Evolutionary conservation across 2,888 invertebrate genomes (phyloP).

Genomic region (Drosophila siamana): DNA sequence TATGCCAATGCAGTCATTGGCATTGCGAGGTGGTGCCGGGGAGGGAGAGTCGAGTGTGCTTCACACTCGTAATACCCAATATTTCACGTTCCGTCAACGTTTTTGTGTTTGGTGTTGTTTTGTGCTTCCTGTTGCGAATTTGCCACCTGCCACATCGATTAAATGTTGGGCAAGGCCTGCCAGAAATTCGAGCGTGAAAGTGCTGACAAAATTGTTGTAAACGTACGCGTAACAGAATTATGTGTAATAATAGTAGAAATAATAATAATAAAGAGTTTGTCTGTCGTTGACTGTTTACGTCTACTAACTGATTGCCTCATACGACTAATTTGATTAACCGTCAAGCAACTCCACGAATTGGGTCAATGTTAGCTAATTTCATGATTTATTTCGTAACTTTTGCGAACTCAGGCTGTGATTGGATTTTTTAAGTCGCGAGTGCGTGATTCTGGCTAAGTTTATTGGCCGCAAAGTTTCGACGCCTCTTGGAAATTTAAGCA

Average conservation of each 20-base stretch:
- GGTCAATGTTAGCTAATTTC: slow-evolving; percentile 68
- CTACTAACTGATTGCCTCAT: slow-evolving; percentile 14
- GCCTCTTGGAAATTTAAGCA: slow-evolving; percentile 4
- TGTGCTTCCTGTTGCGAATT: slow-evolving; percentile 75
- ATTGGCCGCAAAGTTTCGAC: slow-evolving; percentile 13
- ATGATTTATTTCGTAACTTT: slow-evolving; percentile 23
- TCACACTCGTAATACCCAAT: slow-evolving; percentile 12
- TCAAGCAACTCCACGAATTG: slow-evolving; percentile 32
- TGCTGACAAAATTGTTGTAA: slow-evolving; percentile 46
- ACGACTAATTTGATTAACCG: slow-evolving; percentile 62
- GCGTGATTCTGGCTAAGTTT: slow-evolving; percentile 26
- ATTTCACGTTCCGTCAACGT: slow-evolving; percentile 47
- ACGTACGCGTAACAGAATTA: slow-evolving; percentile 23
- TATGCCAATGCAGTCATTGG: slow-evolving; percentile 48
- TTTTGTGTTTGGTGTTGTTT: slow-evolving; percentile 16
- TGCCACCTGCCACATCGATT: slow-evolving; percentile 56
- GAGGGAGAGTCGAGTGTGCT: neutral
- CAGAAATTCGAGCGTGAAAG: slow-evolving; percentile 66
- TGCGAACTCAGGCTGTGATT: neutral
- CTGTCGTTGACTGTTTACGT: too few relatives aligned
- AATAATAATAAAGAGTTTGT: slow-evolving; percentile 18
- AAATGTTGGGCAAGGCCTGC: slow-evolving; percentile 72
- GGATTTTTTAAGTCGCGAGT: slow-evolving; percentile 8
- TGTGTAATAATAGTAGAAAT: slow-evolving; percentile 7
- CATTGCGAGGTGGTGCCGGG: neutral